A percentile compares a stretch with the other conserved stretches of the same genome.
These are phyloP conservation scores for Dipodomys ordii DNA, from an alignment of 2,113 vertebrate genomes.

Conservation along the genomic window DNA sequence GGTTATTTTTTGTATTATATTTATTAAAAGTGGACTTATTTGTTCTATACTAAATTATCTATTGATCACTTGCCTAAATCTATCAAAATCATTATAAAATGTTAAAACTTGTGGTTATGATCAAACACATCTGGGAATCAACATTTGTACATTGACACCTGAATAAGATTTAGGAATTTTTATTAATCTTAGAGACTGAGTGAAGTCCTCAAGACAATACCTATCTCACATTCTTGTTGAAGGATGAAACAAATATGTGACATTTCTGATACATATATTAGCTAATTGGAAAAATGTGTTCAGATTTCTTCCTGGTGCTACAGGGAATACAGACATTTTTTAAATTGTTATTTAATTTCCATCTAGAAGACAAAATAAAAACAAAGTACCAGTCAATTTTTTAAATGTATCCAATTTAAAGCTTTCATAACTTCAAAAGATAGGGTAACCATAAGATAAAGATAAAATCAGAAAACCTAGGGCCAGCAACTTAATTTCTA, in stretches of 20 bases:
- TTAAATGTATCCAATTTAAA: neutral
- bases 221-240: neutral
- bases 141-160: neutral
- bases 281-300: neutral
- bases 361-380: neutral
- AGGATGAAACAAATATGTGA: neutral
- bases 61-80: neutral
- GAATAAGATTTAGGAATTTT: neutral
- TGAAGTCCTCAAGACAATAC: neutral
- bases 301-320: neutral
- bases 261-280: neutral
- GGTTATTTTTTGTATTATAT: neutral
- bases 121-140: neutral
- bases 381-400: neutral
- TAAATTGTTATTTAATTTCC: conserved; percentile 17
- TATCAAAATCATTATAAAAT: neutral
- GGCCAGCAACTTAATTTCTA: neutral
- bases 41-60: neutral
- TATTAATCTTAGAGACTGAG: neutral
- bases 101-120: neutral
- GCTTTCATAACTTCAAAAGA: neutral
- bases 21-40: neutral
- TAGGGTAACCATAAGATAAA: neutral
- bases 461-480: neutral
- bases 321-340: neutral